Base-by-base conservation (phyloP, 2,113 vertebrate genomes). In the Coracopsis vasa region DNA sequence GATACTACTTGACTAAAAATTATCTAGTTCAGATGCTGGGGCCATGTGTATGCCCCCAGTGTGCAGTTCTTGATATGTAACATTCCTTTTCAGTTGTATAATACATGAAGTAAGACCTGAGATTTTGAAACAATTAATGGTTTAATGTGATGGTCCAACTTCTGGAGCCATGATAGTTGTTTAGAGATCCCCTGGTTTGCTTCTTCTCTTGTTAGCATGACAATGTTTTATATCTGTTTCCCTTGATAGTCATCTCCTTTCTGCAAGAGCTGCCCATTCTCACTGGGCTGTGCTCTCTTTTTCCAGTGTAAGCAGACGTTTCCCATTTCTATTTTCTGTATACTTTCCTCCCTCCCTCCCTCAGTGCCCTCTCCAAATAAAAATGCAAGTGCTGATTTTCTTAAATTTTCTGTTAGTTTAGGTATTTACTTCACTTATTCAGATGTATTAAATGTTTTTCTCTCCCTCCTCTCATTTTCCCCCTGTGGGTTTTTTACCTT, bases 401-500 rank as follows among this genome's bases (percentile, higher is more conserved):
- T 65, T 71, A 37, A 1, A 14, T 74, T 88, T 69, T 4, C 4
- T 82, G 15, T 50, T 89, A 66, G 13, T 80, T 29, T 53, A 37
- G 27, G 27, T 78, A 58, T 11, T 81, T 84, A 47, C 33, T 42
- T 91, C 6, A 61, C 10, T 10, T 79, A 11, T 74, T 80, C 20
- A 79, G 16, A 33, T 54, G 10, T 84, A 5, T n/a, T 62, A 1
- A 29, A 58, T 58, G 21, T 54, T 41, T 42, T 21, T 20, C 20
- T 16, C 15, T 21, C 53, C 6, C 13, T 58, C 56, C 56, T 23
- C 21, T 25, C 23, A 10, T 20, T 42, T 11, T 2, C 5, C 4
- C 12, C 9, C 3, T 8, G 1, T 45, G 29, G 5, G 1, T 51
- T 66, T 82, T 64, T n/a, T 4, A 1, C 1, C 1, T 33, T 47